A percentile compares a stretch with the other conserved stretches of the same genome.
These are phyloP conservation scores for Enoplosus armatus DNA, from an alignment of 2,797 vertebrate genomes.

Conservation along the genomic window DNA sequence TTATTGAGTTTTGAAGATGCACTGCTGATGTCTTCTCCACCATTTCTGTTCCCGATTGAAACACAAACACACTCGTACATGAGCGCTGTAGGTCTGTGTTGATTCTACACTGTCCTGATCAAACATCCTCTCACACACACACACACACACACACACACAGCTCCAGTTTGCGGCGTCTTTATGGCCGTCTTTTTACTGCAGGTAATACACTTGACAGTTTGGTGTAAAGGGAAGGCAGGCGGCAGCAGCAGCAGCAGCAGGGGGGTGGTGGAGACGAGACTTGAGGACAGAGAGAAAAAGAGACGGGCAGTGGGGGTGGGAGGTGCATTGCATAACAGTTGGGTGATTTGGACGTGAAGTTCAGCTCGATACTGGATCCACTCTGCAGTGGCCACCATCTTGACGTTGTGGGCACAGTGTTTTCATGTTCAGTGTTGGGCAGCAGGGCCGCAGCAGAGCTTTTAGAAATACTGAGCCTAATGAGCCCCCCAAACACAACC, in stretches of 20 bases:
- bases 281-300: slow-evolving; percentile 46
- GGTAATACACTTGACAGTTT: slow-evolving; percentile 66
- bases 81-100: background rate
- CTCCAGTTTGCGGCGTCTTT: slow-evolving; percentile 19
- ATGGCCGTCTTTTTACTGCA: slow-evolving; percentile 39
- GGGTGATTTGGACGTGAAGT: slow-evolving; percentile 46
- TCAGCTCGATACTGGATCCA: slow-evolving; percentile 48
- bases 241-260: background rate
- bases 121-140: slow-evolving; percentile 58
- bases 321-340: slow-evolving; percentile 59
- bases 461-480: background rate
- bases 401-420: background rate
- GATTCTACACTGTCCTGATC: slow-evolving; percentile 48
- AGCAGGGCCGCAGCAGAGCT: slow-evolving; percentile 32
- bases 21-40: no score
- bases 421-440: background rate
- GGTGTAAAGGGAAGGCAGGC: slow-evolving; percentile 60
- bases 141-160: slow-evolving; percentile 20
- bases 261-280: slow-evolving; percentile 12
- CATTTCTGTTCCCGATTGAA: background rate
- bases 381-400: slow-evolving; percentile 13
- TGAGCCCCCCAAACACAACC: background rate
- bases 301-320: slow-evolving; percentile 28
- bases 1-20: background rate
- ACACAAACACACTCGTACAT: background rate